These are phyloP conservation scores for Urophycis tenuis DNA, from an alignment of 2,797 vertebrate species.

Conservation along the genomic window DNA sequence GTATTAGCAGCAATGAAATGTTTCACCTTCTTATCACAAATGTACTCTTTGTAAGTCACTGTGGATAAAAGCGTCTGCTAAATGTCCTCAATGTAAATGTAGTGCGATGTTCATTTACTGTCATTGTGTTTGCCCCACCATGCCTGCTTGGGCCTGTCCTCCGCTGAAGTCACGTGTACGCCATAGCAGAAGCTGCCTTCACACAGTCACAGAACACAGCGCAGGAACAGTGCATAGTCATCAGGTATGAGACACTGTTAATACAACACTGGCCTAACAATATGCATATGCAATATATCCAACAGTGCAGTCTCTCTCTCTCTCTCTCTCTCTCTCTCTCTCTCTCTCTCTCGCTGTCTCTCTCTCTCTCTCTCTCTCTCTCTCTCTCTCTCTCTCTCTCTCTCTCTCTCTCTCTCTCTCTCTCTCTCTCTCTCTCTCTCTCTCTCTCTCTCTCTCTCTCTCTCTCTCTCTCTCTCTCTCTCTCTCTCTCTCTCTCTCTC, in stretches of 20 bases:
- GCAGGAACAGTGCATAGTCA: constrained; percentile 78
- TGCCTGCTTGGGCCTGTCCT: constrained; percentile 6
- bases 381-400: not conserved
- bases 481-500: no score
- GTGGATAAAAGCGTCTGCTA: no score
- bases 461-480: no score
- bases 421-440: no score
- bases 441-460: no score
- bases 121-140: not conserved
- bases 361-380: not conserved
- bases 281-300: no score
- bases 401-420: no score
- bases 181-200: constrained; percentile 76
- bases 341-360: not conserved
- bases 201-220: constrained; percentile 69
- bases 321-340: no score
- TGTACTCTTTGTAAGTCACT: no score
- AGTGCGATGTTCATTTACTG: not conserved
- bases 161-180: constrained; percentile 79
- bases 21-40: no score
- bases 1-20: no score
- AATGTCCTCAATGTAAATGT: no score
- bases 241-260: constrained; percentile 69
- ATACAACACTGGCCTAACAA: not conserved
- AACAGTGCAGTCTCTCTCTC: not conserved